Evolutionary conservation across 2,888 invertebrate genomes (phyloP), one percentile per base, ranked within the genome.

Genomic region (Loripinus fragilis): DNA sequence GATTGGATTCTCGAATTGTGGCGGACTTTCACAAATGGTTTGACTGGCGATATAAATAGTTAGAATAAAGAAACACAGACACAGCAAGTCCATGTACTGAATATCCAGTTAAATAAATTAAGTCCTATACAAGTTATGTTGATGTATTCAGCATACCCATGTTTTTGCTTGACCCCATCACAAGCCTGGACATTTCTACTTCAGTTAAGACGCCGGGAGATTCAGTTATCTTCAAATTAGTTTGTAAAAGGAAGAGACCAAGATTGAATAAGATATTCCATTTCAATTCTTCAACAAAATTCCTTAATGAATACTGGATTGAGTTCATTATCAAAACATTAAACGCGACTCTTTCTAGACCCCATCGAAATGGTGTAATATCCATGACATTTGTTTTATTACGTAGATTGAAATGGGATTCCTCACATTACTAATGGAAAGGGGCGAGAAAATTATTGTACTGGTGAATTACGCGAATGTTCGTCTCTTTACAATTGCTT

Each of bases 401-500:
- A 52, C 52, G 52, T 52, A 52, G 52, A 25, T 5, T 25, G 52
- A 52, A 52, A 52, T 52, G 52, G 52, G 52, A 52, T 52, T 52
- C 52, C 52, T 52, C 52, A 52, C 25, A 23, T 52, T 52, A 52
- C 52, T 52, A 52, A 52, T 52, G 52, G 52, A 23, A 52, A 25
- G n/a, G 52, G 52, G 52, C 23, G 52, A 52, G 52, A 52, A 52
- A 25, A 52, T 52, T 52, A 52, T 52, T 52, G 12, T 52, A 52
- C 52, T 52, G 5, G 52, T 52, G n/a, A 52, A 52, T 52, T 52
- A 52, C 52, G 52, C 52, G 52, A 52, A 52, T 52, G 2, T 23
- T 52, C 52, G 52, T 52, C 52, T 52, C 52, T 52, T 52, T 52
- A 52, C 52, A 52, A 52, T 52, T 52, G 52, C 52, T n/a, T 23